Evolutionary conservation across 2,797 vertebrate genomes (phyloP).

Genomic region (Phylloscopus collybita): DNA sequence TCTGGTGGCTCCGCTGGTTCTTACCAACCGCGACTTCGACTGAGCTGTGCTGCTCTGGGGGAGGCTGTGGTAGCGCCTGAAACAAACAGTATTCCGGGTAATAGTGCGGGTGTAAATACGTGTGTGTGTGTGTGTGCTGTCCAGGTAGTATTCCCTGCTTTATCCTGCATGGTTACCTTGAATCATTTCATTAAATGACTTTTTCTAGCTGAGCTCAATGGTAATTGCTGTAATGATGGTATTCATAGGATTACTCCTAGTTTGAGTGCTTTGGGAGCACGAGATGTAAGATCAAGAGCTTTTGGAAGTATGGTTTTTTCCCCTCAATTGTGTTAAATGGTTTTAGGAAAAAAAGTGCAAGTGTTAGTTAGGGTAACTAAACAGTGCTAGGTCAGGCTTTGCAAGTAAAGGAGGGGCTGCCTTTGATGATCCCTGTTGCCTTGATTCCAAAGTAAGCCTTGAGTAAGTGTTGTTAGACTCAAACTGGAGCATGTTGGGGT

Average conservation of each 20-base stretch:
- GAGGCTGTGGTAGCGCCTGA: conserved; percentile 1
- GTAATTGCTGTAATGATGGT: background rate
- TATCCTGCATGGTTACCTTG: conserved; percentile 73
- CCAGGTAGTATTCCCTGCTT: conserved; percentile 38
- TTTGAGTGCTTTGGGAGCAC: background rate
- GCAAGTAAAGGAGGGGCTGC: conserved; percentile 35
- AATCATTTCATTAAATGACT: conserved; percentile 53
- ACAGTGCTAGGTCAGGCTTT: background rate
- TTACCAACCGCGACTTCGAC: conserved; percentile 97
- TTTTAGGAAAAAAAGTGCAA: background rate
- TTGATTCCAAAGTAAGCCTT: conserved; percentile 39
- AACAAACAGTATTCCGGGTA: conserved; percentile 61
- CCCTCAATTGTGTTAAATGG: background rate
- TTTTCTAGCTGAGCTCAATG: conserved; percentile 57
- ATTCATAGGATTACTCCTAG: conserved; percentile 7
- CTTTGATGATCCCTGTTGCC: conserved; percentile 61
- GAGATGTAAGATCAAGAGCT: background rate
- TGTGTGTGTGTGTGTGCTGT: conserved; percentile 8
- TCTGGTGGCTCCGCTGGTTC: conserved; percentile 92
- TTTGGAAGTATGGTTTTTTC: background rate
- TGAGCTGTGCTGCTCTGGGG: conserved; percentile 58
- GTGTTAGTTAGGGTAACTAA: conserved; percentile 11
- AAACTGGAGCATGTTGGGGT: background rate
- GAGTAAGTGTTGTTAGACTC: background rate
- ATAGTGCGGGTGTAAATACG: conserved; percentile 63